Base-by-base conservation (phyloP, 1,140 invertebrate genomes). In the Drosophila dunni region DNA sequence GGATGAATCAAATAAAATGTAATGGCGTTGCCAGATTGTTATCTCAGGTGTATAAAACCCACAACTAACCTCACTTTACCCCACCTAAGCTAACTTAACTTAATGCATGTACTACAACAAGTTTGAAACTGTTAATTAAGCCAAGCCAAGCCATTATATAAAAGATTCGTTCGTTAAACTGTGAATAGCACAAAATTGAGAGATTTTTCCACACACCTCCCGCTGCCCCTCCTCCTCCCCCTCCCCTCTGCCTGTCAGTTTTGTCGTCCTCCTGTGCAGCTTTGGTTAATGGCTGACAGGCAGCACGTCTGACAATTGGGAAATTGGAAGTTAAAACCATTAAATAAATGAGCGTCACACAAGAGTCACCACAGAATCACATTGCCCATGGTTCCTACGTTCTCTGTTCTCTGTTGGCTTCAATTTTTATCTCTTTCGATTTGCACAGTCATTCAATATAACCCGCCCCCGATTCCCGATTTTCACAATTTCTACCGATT, bases 271-370 rank as follows among this genome's bases (percentile, higher is more conserved):
- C 24, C 24, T 29, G 24, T 29, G n/a, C 38, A 20, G 42, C 40
- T 8, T 57, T 76, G 76, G 77, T 83, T 89, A 88, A 89, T 89
- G 83, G 79, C 77, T 62, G 66, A 51, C 78, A 64, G 65, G 58
- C 71, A 64, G 83, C 84, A 86, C 83, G 83, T 78, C 77, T 84
- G 84, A 89, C 84, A 88, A 86, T 86, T 88, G 84, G 77, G 86
- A 89, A 89, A 88, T 89, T 83, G 84, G 84, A 88, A 88, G 84
- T 89, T 88, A 89, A 85, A 89, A 83, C 84, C 84, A 88, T 88
- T 88, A 88, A 88, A 88, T 88, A 88, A 88, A 89, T 88, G 84
- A 89, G 84, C 82, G 84, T 86, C 83, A 86, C 79, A 77, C 76
- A 66, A 76, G 62, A 76, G 66, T 65, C 65, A 69, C 71, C 71